Conservation (phyloP, 2,113 vertebrate genomes). For the Scophthalmus maximus region DNA sequence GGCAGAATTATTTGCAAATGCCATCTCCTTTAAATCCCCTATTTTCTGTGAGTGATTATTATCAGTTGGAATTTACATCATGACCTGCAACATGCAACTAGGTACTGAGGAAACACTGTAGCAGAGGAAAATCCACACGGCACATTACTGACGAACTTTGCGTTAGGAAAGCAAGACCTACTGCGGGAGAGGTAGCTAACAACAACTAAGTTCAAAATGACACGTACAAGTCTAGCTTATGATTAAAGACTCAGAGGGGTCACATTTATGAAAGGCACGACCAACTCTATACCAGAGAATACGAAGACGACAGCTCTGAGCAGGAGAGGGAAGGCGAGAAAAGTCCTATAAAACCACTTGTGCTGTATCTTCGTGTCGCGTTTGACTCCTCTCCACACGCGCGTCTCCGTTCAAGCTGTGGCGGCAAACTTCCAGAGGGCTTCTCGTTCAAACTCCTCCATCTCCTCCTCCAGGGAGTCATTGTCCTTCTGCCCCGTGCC, state of each 20-base stretch:
- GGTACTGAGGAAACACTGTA: slow-evolving; percentile 46
- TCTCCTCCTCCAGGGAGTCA: slow-evolving; percentile 82
- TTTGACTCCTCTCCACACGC: slow-evolving; percentile 8
- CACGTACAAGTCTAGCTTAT: slow-evolving; percentile 69
- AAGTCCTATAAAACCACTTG: slow-evolving; percentile 47
- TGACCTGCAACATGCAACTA: slow-evolving; percentile 67
- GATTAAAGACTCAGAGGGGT: slow-evolving; percentile 66
- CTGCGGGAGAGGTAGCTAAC: slow-evolving; percentile 78
- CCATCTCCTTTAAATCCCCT: slow-evolving; percentile 11
- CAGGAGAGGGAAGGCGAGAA: slow-evolving; percentile 54
- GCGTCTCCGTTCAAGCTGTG: slow-evolving; percentile 40
- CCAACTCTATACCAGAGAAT: slow-evolving; percentile 63
- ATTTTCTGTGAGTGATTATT: slow-evolving; percentile 3
- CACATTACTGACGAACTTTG: slow-evolving; percentile 53
- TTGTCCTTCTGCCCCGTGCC: slow-evolving; percentile 63
- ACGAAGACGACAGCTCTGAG: slow-evolving; percentile 66
- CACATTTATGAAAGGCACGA: slow-evolving; percentile 61
- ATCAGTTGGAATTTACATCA: slow-evolving; percentile 31
- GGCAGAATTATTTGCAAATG: slow-evolving; percentile 15
- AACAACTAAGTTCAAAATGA: slow-evolving; percentile 67
- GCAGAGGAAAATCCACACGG: slow-evolving; percentile 56
- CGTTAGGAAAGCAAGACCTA: slow-evolving; percentile 51
- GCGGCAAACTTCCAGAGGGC: slow-evolving; percentile 81
- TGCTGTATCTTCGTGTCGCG: slow-evolving; percentile 41
- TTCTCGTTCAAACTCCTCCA: slow-evolving; percentile 91